Percentiles rank a stretch among this genome's conserved stretches.
Conservation (phyloP, 2,113 vertebrate genomes). For the Petrocephalus microphthalmus region DNA sequence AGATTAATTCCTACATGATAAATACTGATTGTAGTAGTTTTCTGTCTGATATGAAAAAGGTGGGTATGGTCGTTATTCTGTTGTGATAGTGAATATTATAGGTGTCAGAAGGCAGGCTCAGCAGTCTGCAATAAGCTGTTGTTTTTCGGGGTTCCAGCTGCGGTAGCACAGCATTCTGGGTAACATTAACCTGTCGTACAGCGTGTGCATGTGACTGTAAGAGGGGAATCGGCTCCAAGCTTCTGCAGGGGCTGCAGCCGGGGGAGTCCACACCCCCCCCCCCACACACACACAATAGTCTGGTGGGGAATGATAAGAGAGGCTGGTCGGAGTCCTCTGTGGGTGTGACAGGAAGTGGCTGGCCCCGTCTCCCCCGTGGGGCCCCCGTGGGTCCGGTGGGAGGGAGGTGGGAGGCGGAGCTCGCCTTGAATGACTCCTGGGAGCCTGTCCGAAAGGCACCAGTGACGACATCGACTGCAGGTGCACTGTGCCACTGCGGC, state of each 20-base stretch:
- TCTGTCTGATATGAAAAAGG: not conserved
- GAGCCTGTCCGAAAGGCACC: not conserved
- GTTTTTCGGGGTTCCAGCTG: not conserved
- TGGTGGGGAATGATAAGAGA: slow-evolving; percentile 6
- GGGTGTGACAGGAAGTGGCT: not conserved
- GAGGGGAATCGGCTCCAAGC: not conserved
- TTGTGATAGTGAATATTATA: not conserved
- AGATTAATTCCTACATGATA: not conserved
- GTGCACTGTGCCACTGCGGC: not conserved
- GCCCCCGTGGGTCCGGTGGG: not conserved
- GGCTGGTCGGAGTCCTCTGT: not conserved
- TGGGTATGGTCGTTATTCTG: not conserved
- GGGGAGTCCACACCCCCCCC: too few relatives aligned
- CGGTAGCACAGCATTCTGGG: not conserved
- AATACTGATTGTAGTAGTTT: not conserved
- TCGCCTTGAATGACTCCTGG: not conserved
- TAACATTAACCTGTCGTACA: not conserved
- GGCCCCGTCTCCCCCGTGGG: not conserved
- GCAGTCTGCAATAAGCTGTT: not conserved
- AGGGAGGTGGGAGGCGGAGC: too few relatives aligned
- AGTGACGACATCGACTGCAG: not conserved
- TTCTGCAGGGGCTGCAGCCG: not conserved
- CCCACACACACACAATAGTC: not conserved
- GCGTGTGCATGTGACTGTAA: not conserved
- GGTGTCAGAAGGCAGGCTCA: not conserved